Evolutionary conservation across 2,113 vertebrate species (phyloP), one percentile per base, ranked within the genome.

Genomic region (Ammospiza caudacuta): DNA sequence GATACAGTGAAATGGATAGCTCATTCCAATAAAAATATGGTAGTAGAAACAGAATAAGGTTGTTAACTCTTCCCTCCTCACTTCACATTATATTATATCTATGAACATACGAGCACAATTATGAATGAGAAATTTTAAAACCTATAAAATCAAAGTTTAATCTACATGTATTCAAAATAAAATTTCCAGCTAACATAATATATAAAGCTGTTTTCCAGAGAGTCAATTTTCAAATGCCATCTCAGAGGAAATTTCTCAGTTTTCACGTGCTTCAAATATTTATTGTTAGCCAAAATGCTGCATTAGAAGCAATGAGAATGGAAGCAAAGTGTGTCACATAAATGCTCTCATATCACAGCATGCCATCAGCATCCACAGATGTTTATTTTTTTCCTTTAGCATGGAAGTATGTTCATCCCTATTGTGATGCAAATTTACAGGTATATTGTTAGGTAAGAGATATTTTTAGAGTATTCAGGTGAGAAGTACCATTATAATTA

Each of bases 1-100:
- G 74, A 79, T 66, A 75, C 2, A 79, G 51, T 76, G 52, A 82
- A 91, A 92, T 58, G 54, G n/a, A 55, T 79, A 61, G 31, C 20
- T 91, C 46, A 66, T 85, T 92, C 37, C 28, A 94, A 69, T 66
- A 87, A 92, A 94, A 88, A 83, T 43, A 85, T 24, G 21, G 49
- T 69, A 29, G 44, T 58, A 78, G 82, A 74, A 84, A 54, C 43
- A 73, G n/a, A 46, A 23, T 74, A 63, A 87, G 61, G 41, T 57
- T 80, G 12, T 61, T 91, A 94, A 57, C 69, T 66, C 62, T 70
- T 92, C 49, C 22, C 11, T 76, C 28, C 22, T 89, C 41, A n/a
- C 21, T 47, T 90, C 18, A 37, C 4, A 43, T 64, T 61, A 10
- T 43, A 62, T 64, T 61, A 9, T 64, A 55, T 64, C n/a, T 73